A percentile compares a stretch with the other conserved stretches of the same genome.
Evolutionary conservation across 2,888 invertebrate genomes (phyloP).

Genomic region (Cephus spinipes): DNA sequence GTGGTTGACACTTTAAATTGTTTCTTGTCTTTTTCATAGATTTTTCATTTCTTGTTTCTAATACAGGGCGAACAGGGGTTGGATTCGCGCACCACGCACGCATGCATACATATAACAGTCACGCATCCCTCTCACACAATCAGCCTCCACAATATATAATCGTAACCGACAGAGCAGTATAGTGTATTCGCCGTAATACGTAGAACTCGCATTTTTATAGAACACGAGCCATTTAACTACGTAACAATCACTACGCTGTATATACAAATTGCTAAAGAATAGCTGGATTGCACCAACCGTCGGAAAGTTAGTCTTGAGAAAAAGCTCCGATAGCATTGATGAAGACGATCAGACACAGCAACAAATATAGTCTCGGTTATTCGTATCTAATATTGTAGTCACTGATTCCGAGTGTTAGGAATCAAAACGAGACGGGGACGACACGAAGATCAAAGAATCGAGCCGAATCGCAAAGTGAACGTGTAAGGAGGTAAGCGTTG

Average conservation of each 20-base stretch:
- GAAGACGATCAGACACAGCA: background rate
- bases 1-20: background rate
- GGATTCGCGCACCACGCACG: background rate
- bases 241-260: conserved; percentile 62
- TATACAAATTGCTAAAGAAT: conserved; percentile 59
- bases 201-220: conserved; percentile 46
- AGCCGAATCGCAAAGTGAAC: background rate
- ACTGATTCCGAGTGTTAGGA: background rate
- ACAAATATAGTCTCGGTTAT: background rate
- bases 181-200: conserved; percentile 31
- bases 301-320: conserved; percentile 7
- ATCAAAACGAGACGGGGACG: background rate
- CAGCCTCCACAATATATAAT: background rate
- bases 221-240: conserved; percentile 62
- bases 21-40: background rate
- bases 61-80: background rate
- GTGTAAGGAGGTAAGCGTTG: conserved; percentile 37
- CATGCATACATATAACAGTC: background rate
- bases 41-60: background rate
- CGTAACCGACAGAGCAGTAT: background rate
- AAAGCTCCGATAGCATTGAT: background rate
- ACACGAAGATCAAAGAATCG: background rate
- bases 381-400: background rate
- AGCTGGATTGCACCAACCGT: conserved; percentile 51
- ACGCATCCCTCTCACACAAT: background rate